A percentile compares a stretch with the other conserved stretches of the same genome.
Conservation (phyloP, 2,888 invertebrate genomes). For the Caenorhabditis doughertyi region DNA sequence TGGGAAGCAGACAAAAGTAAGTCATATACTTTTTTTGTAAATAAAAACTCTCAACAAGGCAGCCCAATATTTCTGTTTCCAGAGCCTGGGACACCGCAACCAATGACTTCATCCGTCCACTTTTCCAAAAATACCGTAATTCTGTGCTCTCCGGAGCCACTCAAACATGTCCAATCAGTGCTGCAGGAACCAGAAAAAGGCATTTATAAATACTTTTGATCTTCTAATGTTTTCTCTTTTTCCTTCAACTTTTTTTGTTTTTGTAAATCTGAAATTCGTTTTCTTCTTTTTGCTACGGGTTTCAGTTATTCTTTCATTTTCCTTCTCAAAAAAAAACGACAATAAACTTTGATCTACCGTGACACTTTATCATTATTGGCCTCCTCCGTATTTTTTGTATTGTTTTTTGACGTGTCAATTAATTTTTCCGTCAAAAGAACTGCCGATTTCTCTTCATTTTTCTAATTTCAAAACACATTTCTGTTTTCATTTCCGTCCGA, state of each 20-base stretch:
- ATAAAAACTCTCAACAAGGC: too few relatives aligned
- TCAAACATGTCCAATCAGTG: slow-evolving; percentile 64
- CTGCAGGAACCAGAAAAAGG: slow-evolving; percentile 18
- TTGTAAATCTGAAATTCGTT: slow-evolving; percentile 15
- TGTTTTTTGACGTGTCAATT: neutral
- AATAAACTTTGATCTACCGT: slow-evolving; percentile 13
- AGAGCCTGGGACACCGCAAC: slow-evolving; percentile 73
- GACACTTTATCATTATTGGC: slow-evolving; percentile 9
- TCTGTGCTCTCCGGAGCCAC: slow-evolving; percentile 49
- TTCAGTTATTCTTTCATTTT: neutral
- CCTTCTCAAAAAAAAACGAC: slow-evolving; percentile 1
- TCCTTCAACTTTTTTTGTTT: neutral
- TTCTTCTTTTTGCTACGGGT: slow-evolving; percentile 6
- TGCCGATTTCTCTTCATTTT: slow-evolving; percentile 6
- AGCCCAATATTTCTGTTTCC: too few relatives aligned
- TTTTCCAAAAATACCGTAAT: slow-evolving; percentile 69
- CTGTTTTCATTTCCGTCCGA: slow-evolving; percentile 22
- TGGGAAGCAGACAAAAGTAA: slow-evolving; percentile 67
- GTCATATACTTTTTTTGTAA: neutral
- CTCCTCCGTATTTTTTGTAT: neutral
- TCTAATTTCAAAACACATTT: neutral
- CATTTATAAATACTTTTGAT: slow-evolving; percentile 41
- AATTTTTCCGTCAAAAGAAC: neutral
- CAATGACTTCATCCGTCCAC: slow-evolving; percentile 69
- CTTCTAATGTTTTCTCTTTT: too few relatives aligned